Evolutionary conservation across 2,113 vertebrate genomes (phyloP).

Genomic region (Isichthys henryi): DNA sequence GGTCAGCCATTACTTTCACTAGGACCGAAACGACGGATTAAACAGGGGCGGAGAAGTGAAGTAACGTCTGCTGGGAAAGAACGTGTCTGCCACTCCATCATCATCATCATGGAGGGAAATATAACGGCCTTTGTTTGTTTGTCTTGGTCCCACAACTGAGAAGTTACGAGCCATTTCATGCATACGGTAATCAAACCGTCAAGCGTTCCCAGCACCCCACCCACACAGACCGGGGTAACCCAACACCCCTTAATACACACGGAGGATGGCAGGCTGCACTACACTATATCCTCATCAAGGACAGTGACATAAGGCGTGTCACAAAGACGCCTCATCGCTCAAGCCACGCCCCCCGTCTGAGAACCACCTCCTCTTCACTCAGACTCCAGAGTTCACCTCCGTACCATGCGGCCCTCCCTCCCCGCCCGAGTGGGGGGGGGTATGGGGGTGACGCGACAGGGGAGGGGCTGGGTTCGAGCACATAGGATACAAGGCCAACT

Average conservation of each 20-base stretch:
- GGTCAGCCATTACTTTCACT: not conserved
- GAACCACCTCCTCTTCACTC: not conserved
- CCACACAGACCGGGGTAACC: not conserved
- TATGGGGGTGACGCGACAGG: not conserved
- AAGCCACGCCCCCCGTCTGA: not conserved
- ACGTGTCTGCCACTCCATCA: not conserved
- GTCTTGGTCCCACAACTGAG: slow-evolving; percentile 45
- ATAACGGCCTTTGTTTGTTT: slow-evolving; percentile 47
- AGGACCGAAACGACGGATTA: not conserved
- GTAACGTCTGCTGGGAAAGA: not conserved
- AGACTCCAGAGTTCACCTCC: not conserved
- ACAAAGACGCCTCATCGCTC: not conserved
- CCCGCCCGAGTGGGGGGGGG: not conserved
- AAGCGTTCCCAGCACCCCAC: slow-evolving; percentile 25
- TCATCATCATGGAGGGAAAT: slow-evolving; percentile 42
- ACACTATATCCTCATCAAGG: not conserved
- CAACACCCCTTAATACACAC: not conserved
- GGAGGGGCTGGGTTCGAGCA: not conserved
- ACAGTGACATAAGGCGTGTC: not conserved
- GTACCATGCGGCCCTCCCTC: not conserved
- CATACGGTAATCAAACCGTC: slow-evolving; percentile 40
- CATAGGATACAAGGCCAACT: not conserved
- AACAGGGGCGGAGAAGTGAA: not conserved
- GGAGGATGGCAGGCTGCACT: not conserved
- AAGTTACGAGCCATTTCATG: slow-evolving; percentile 28